Evolutionary conservation across 2,113 vertebrate species (phyloP), one percentile per base, ranked within the genome.

Genomic region (Protomyctophum bolini): DNA sequence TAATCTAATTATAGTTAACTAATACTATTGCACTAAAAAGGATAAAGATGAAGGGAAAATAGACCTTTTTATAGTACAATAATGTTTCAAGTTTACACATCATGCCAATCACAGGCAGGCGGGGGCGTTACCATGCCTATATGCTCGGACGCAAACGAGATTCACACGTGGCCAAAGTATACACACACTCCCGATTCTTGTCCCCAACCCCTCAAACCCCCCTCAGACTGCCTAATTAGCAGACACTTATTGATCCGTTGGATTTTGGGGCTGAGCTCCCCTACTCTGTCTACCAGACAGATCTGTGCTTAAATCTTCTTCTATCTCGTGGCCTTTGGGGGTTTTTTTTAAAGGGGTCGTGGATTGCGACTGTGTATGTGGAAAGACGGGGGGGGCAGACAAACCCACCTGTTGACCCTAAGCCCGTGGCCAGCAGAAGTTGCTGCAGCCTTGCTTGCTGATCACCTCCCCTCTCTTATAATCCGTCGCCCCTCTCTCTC

Each of bases 181-280:
- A 15, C 55, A 57, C 55, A 15, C 55, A 15, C n/a, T 6, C 55
- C n/a, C 14, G 6, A 21, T 14, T 15, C 55, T 8, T 6, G 1
- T 15, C 15, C 4, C 3, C 14, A 51, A 51, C 4, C 2, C 7
- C 48, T 7, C 46, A 46, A 15, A 41, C 33, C 54, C 2, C 5
- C 11, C 14, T 15, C 15, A 8, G 55, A 28, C 70, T 33, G 66
- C 63, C 86, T 93, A 92, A 93, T 93, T 91, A 92, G 85, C 90
- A 90, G 89, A 87, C 86, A 80, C 83, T 82, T 90, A 92, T 92
- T 90, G 91, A 93, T 93, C 91, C 12, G 33, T 45, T 82, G 90
- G 91, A 92, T 92, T 21, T 92, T 92, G 81, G 67, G 56, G 64
- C 71, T 83, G 54, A 86, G 91, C 91, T 88, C 88, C 81, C 66